Percentiles rank a stretch among this genome's conserved stretches.
phyloP scores from a whole-genome alignment of 1,140 invertebrate genomes.

The Bursaphelenchus mucronatus region DNA sequence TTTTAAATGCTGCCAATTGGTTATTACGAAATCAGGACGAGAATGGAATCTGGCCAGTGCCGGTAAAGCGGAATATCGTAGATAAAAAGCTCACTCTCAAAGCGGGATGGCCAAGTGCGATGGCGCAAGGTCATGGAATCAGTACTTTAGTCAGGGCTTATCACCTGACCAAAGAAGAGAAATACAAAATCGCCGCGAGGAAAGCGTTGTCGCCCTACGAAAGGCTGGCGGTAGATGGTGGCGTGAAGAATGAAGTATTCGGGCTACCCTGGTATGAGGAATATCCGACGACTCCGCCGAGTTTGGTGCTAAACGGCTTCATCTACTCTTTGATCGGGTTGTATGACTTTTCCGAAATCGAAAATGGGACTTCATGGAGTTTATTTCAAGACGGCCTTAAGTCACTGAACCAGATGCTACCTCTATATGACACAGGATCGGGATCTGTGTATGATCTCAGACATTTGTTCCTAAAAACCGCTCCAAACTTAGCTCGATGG shows the following conservation, averaged over 20 bases:
- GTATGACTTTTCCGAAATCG: slow-evolving; percentile 76
- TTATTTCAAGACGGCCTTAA: slow-evolving; percentile 59
- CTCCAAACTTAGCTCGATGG: slow-evolving; percentile 82
- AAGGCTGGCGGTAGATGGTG: slow-evolving; percentile 67
- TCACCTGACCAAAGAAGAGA: slow-evolving; percentile 71
- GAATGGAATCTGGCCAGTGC: slow-evolving; percentile 80
- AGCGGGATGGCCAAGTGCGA: slow-evolving; percentile 30
- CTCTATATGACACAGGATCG: slow-evolving; percentile 87
- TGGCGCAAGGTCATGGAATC: slow-evolving; percentile 63
- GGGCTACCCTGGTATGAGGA: slow-evolving; percentile 89
- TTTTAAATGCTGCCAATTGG: slow-evolving; percentile 87
- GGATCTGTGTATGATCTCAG: slow-evolving; percentile 93
- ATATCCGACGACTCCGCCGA: slow-evolving; percentile 83
- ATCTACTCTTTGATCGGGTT: slow-evolving; percentile 93
- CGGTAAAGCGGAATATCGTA: slow-evolving; percentile 65
- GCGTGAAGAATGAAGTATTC: slow-evolving; percentile 71
- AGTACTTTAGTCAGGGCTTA: slow-evolving; percentile 74
- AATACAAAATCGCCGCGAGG: slow-evolving; percentile 76
- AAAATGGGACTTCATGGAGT: slow-evolving; percentile 36
- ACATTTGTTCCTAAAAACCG: slow-evolving; percentile 77
- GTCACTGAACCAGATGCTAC: slow-evolving; percentile 72
- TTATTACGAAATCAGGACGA: slow-evolving; percentile 80
- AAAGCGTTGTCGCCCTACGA: slow-evolving; percentile 77
- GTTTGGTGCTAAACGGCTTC: slow-evolving; percentile 96
- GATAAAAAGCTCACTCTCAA: slow-evolving; percentile 26